Evolutionary conservation across 2,113 vertebrate genomes (phyloP).

Genomic region (Arothron firmamentum): DNA sequence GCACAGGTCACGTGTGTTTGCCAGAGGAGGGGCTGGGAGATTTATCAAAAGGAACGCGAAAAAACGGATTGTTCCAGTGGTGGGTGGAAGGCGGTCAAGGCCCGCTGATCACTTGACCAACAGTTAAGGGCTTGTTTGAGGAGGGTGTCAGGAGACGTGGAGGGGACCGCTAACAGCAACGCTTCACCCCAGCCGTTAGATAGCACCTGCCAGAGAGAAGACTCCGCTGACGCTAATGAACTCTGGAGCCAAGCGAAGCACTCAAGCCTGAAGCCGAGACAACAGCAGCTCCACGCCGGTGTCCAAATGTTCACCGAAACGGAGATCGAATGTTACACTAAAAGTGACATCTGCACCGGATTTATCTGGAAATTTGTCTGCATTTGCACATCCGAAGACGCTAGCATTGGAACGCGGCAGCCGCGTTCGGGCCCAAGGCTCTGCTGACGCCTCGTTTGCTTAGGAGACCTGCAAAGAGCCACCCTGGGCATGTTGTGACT

Average conservation of each 20-base stretch:
- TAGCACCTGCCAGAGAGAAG: conserved; percentile 11
- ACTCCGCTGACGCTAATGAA: conserved; percentile 50
- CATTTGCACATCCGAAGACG: too few species aligned
- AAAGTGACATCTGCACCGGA: too few species aligned
- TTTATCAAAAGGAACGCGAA: neutral
- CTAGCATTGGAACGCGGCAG: too few species aligned
- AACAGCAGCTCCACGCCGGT: neutral
- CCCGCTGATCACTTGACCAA: conserved; percentile 50
- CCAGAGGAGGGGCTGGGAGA: neutral
- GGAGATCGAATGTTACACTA: neutral
- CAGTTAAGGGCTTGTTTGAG: conserved; percentile 40
- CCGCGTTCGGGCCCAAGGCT: neutral
- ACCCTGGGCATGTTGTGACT: too few species aligned
- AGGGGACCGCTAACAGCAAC: conserved; percentile 24
- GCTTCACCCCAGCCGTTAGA: conserved; percentile 30
- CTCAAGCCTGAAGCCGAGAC: conserved; percentile 11
- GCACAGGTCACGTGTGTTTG: neutral
- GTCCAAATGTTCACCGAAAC: neutral
- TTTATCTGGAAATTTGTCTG: neutral
- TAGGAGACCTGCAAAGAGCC: too few species aligned
- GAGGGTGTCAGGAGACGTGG: conserved; percentile 20
- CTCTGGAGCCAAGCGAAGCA: conserved; percentile 22
- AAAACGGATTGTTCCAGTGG: conserved; percentile 6
- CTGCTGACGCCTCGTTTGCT: neutral
- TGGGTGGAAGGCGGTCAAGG: conserved; percentile 40